Evolutionary conservation across 2,797 vertebrate genomes (phyloP), one percentile per base, ranked within the genome.

Genomic region (Enteromius viviparus): DNA sequence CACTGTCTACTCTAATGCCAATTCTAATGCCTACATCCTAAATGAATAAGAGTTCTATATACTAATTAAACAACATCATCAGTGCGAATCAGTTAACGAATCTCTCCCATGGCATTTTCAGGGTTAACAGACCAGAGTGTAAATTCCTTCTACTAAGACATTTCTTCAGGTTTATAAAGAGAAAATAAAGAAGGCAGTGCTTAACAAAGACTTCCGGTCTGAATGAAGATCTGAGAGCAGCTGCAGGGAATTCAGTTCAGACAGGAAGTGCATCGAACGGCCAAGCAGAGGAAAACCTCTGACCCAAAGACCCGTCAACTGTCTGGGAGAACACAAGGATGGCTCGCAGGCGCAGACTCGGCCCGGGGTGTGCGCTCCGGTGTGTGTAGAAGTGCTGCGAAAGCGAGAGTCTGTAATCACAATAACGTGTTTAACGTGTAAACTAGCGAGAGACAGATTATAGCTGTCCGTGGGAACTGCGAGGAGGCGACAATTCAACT

Each of bases 191-290:
- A 65, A 49, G 11, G 10, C 49, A 53, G 89, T 89, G 89, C 91
- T 91, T 89, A 92, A 92, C 94, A 94, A 62, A 93, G 94, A 94
- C 94, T 96, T 96, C 93, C 93, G 93, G 93, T 93, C 93, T 89
- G 93, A 91, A 93, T 94, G 94, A 94, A 94, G 94, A 95, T 93
- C 89, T 92, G 92, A 95, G 92, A 92, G 85, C 85, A 93, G 92
- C 87, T 49, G 51, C 58, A 58, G 85, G 76, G 91, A 91, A 89
- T 93, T 89, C 89, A 92, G 91, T 93, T 87, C 93, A 91, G 90
- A 94, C 94, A 93, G 91, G 93, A 91, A 55, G 71, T 29, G 49
- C 72, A 69, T 53, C 15, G 64, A 76, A 21, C 55, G 68, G 45
- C 37, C n/a, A n/a, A 76, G 80, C 14, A 78, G 45, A 55, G 62